Percentiles rank a stretch among this genome's conserved stretches.
These are phyloP conservation scores for Eutolmus rufibarbis DNA, from an alignment of 2,888 invertebrate species.

Conservation along the genomic window DNA sequence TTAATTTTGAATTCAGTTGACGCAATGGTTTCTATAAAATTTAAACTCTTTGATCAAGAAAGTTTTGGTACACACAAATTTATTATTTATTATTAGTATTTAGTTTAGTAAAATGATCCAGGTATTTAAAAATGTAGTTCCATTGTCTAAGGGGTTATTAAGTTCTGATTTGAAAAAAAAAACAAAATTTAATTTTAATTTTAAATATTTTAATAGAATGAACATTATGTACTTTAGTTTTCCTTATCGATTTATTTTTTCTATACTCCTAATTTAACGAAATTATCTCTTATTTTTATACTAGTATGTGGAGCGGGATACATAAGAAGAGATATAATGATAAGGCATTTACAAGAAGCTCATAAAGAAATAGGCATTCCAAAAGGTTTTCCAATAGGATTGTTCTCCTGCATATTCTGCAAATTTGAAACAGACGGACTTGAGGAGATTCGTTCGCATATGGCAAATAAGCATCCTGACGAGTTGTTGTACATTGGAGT, in stretches of 20 bases:
- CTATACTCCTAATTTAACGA: background rate
- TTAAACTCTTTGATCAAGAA: too few relatives aligned
- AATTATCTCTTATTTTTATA: background rate
- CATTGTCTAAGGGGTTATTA: too few relatives aligned
- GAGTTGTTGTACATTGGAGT: constrained; percentile 2
- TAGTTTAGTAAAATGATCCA: too few relatives aligned
- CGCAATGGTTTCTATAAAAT: too few relatives aligned
- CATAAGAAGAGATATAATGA: background rate
- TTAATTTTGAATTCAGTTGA: too few relatives aligned
- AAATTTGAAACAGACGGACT: background rate
- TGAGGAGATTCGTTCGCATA: background rate
- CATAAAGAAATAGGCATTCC: background rate
- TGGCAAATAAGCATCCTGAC: constrained; percentile 9
- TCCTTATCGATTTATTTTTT: background rate
- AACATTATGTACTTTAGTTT: background rate
- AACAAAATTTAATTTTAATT: too few relatives aligned
- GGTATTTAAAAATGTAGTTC: too few relatives aligned
- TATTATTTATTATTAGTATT: too few relatives aligned
- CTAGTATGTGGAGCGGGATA: background rate
- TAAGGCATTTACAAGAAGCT: background rate
- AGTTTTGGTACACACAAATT: too few relatives aligned
- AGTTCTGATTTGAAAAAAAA: too few relatives aligned
- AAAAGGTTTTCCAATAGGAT: background rate
- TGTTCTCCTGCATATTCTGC: constrained; percentile 15
- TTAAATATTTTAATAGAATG: too few relatives aligned